Base-by-base conservation (phyloP, 37 sponge, comb jelly and placozoan species). In the Diacarnus erythraeanus region DNA sequence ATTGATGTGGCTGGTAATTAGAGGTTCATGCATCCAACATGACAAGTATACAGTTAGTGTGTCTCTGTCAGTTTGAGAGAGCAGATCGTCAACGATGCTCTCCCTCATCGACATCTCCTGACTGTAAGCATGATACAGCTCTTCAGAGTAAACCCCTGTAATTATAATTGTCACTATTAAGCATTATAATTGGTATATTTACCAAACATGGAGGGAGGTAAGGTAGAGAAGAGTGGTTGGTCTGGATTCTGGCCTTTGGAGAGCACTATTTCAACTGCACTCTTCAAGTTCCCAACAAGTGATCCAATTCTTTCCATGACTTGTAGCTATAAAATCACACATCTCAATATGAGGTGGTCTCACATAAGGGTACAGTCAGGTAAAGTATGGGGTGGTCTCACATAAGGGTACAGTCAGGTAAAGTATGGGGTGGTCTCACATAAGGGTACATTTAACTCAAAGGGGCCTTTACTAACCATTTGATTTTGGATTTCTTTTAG, bases 21-120 rank as follows among this genome's bases (percentile, higher is more conserved):
- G 81, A 18, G 91, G 91, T 36, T 90, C 61, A 61, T 90, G 91
- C n/a, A 90, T 64, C 91, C 91, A 90, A 43, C 86, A 84, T 8
- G 86, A 77, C 21, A 90, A 65, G 54, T 90, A 90, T 44, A 84
- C 69, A 22, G 82, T 90, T 26, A 85, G 57, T 20, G 86, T 85
- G 74, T 90, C 91, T 21, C 74, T 77, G 72, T 86, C 69, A 21
- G 0, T 30, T 69, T 85, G 78, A 20, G 27, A 15, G 37, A 76
- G 66, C 9, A 90, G 42, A 57, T 80, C 86, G 2, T 57, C 59
- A 18, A 90, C 42, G 15, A 90, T 86, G 40, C 57, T 72, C 37
- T 77, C 63, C 38, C 63, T 80, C 3, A 80, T 34, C 0, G 81
- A 76, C 38, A 81, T 36, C 67, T 90, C 91, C 30, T 85, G 77